Base-by-base conservation (phyloP, 2,888 invertebrate species). In the Strigamia transsilvanica region DNA sequence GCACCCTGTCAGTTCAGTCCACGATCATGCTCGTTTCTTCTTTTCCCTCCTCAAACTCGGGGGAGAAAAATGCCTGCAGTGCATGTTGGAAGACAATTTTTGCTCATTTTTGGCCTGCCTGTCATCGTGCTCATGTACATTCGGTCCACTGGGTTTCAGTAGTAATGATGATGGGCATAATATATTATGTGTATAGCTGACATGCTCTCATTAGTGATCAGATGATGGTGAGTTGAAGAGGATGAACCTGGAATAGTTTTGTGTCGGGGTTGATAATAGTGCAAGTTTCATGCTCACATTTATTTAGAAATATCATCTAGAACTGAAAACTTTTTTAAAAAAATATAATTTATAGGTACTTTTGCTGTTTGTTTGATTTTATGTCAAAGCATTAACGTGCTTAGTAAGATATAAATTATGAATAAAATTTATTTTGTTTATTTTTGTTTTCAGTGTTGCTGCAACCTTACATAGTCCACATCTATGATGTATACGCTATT, bases 401-500 rank as follows among this genome's bases (percentile, higher is more conserved):
- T n/a, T n/a, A n/a, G n/a, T 34, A 34, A 38, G 10, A 38, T 5
- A 6, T 38, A 9, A 38, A 38, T 73, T 27, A 32, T 77, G 32
- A 41, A 79, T 18, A 41, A 38, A 27, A 80, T 51, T 13, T 21
- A 51, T 80, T 9, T 51, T 42, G 46, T 81, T 66, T 79, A 18
- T 79, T 79, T 42, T 23, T 38, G 10, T 34, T 81, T 81, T 61
- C 42, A 81, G 81, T 81, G 61, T 42, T 81, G 38, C 81, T 81
- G 32, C 81, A 81, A 61, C 66, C 81, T n/a, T 81, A 81, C 38
- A 34, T 66, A 27, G 81, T 81, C 18, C 81, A 81, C 66, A 81
- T 81, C 81, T 81, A 81, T 42, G 81, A 81, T 23, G 81, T 81
- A 66, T 81, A 81, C 81, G 66, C 66, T 6, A 81, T 81, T 38